Conservation (phyloP, 2,113 vertebrate species). For the Cryptomyrus ogoouensis region DNA sequence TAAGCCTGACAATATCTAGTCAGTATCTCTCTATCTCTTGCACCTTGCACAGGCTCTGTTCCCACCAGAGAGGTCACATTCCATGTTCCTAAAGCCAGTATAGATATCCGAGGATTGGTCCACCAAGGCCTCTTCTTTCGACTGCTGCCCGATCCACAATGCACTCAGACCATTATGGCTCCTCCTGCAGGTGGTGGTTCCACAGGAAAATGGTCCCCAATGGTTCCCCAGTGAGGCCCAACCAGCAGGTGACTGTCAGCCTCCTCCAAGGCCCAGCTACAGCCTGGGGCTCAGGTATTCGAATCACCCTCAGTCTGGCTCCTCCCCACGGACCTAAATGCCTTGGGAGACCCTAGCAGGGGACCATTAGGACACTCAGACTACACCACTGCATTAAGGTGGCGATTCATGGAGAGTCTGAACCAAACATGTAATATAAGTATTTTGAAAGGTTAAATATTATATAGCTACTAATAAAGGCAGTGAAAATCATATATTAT, state of each 20-base stretch:
- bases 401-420: background rate
- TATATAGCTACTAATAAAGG: background rate
- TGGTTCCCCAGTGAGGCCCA: background rate
- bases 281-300: background rate
- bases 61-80: background rate
- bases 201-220: background rate
- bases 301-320: too few species aligned
- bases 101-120: background rate
- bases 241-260: background rate
- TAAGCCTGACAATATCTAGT: too few species aligned
- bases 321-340: background rate
- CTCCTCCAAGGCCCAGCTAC: background rate
- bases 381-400: background rate
- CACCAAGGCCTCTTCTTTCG: background rate
- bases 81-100: background rate
- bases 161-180: background rate
- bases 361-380: background rate
- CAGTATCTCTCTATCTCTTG: too few species aligned
- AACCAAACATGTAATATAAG: background rate
- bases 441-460: background rate
- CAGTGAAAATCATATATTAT: background rate
- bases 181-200: background rate
- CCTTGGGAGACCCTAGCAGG: background rate
- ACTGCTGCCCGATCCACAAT: background rate
- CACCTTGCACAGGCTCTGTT: too few species aligned